Conservation (phyloP, 2,888 invertebrate genomes). For the Drosophila antonietae region DNA sequence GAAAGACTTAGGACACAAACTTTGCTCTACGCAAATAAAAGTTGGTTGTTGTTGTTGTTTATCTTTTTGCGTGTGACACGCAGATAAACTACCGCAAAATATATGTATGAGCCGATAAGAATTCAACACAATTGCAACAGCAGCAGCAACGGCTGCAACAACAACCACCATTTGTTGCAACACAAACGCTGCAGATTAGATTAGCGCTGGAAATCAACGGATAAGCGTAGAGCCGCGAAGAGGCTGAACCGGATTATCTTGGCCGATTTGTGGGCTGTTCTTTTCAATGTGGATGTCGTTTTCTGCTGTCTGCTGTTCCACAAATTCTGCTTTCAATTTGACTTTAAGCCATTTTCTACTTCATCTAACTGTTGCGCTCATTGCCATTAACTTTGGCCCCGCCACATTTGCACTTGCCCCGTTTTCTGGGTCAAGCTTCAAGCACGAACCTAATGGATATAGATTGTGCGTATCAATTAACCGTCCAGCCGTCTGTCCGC, state of each 20-base stretch:
- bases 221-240: constrained; percentile 21
- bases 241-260: constrained; percentile 50
- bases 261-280: constrained; percentile 39
- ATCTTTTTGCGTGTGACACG: constrained; percentile 61
- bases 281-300: constrained; percentile 17
- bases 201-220: constrained; percentile 30
- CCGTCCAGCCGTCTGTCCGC: constrained; percentile 49
- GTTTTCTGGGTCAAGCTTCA: constrained; percentile 71
- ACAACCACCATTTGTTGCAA: constrained; percentile 56
- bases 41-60: constrained; percentile 16
- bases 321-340: constrained; percentile 41
- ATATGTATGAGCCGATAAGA: constrained; percentile 54
- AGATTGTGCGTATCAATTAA: constrained; percentile 80
- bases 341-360: constrained; percentile 26
- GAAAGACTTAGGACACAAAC: constrained; percentile 82
- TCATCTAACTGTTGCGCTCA: constrained; percentile 48
- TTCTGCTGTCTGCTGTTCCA: constrained; percentile 10
- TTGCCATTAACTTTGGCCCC: constrained; percentile 48
- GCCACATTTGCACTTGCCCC: constrained; percentile 59
- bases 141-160: constrained; percentile 23
- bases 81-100: constrained; percentile 51
- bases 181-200: constrained; percentile 61
- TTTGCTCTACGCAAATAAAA: constrained; percentile 50
- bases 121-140: constrained; percentile 51
- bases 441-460: constrained; percentile 69